phyloP scores from a whole-genome alignment of 64 coral and sea anemone genomes.

The Dendrophyllia cribrosa region DNA sequence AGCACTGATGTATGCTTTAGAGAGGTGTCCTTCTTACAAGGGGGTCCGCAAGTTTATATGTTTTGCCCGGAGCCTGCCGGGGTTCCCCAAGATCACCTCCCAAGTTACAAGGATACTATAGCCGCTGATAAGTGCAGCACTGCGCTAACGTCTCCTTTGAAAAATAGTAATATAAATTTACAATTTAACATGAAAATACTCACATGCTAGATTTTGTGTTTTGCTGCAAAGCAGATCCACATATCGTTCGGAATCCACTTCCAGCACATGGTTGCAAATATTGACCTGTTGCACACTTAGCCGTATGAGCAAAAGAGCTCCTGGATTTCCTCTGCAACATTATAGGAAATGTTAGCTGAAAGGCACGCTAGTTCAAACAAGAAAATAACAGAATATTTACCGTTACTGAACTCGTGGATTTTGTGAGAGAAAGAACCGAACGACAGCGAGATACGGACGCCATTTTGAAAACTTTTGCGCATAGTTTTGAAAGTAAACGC shows the following conservation, averaged over 20 bases:
- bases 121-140: no score
- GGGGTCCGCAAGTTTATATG: no score
- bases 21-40: no score
- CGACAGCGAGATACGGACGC: constrained; percentile 42
- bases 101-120: no score
- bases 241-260: constrained; percentile 13
- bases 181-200: constrained; percentile 37
- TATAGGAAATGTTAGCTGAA: neutral
- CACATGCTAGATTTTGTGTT: constrained; percentile 61
- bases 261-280: neutral
- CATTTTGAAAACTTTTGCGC: constrained; percentile 47
- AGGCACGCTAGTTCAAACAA: neutral
- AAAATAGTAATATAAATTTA: neutral
- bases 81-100: no score
- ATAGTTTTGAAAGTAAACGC: neutral
- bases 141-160: no score
- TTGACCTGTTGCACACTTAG: neutral
- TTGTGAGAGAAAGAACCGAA: neutral
- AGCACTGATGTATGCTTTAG: no score
- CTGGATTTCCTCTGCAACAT: constrained; percentile 15
- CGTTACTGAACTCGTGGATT: constrained; percentile 39
- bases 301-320: neutral
- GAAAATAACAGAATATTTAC: constrained; percentile 19
- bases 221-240: constrained; percentile 25
- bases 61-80: no score